Conservation (phyloP, 2,888 invertebrate species). For the Lycocerus yunnanus region DNA sequence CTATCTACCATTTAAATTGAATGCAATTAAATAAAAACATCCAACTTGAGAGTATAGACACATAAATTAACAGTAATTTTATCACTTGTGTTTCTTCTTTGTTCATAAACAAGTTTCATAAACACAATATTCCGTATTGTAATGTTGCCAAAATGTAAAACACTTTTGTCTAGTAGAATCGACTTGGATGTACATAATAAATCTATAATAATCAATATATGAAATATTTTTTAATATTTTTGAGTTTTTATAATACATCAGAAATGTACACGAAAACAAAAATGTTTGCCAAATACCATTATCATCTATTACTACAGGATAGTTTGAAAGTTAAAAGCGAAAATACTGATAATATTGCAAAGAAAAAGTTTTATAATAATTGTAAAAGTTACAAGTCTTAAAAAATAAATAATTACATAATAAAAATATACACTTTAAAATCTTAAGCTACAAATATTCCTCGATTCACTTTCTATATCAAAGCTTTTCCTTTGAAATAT, state of each 20-base stretch:
- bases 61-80: too few species aligned
- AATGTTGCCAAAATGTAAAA: too few species aligned
- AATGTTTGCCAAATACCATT: neutral
- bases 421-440: neutral
- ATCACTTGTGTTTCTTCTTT: too few species aligned
- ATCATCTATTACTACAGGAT: neutral
- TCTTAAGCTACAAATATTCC: neutral
- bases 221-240: neutral
- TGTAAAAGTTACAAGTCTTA: neutral
- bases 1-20: too few species aligned
- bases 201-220: neutral
- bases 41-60: too few species aligned
- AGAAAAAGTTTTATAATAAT: neutral
- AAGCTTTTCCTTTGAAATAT: neutral
- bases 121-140: too few species aligned
- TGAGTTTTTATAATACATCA: neutral
- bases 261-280: neutral
- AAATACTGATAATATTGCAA: neutral
- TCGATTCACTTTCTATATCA: neutral
- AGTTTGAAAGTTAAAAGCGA: neutral
- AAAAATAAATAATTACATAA: neutral
- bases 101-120: too few species aligned
- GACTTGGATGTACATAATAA: neutral
- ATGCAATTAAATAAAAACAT: too few species aligned
- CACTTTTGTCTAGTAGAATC: too few species aligned